Evolutionary conservation across 2,113 vertebrate genomes (phyloP), one percentile per base, ranked within the genome.

Genomic region (Zosterops borbonicus): DNA sequence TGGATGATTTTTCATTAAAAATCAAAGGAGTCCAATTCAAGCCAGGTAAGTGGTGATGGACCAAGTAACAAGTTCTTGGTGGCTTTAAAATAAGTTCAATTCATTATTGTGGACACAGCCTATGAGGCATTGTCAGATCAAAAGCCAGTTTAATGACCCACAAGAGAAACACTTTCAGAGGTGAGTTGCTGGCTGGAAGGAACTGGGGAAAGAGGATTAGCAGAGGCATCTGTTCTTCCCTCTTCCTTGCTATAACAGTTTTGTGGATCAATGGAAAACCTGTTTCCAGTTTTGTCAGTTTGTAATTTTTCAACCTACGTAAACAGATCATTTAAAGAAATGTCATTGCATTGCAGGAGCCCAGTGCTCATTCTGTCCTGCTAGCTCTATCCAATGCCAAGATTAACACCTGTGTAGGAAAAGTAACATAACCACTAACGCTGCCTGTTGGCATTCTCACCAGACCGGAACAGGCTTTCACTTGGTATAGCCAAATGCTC

Each of bases 361-460:
- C 88, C 76, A 59, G 76, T 46, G 77, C 76, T 95, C 83, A 82
- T 86, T 93, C 90, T 94, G 89, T 67, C 91, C 82, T 69, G 47
- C 52, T 68, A 65, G 63, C 24, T 89, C 37, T 80, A 58, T 42
- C 65, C 76, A 46, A n/a, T 62, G 93, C 95, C 96, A 97, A 96
- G 87, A 94, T 94, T 96, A 95, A 96, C 97, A 97, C 90, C 87
- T 89, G 88, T 0, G 69, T 65, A 92, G 95, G 95, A 96, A 94
- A 97, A 91, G 79, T 58, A 92, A 87, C 78, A 74, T 64, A 95
- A 83, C 85, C 21, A 13, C 92, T 93, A 92, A 76, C 0, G 0
- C 73, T 53, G 59, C 5, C 1, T 77, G 63, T 75, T 96, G 97
- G 95, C 95, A 84, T 82, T 76, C 88, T 89, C 42, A 71, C 29